phyloP scores from a whole-genome alignment of 1,140 invertebrate genomes.

The Elymnias hypermnestra region DNA sequence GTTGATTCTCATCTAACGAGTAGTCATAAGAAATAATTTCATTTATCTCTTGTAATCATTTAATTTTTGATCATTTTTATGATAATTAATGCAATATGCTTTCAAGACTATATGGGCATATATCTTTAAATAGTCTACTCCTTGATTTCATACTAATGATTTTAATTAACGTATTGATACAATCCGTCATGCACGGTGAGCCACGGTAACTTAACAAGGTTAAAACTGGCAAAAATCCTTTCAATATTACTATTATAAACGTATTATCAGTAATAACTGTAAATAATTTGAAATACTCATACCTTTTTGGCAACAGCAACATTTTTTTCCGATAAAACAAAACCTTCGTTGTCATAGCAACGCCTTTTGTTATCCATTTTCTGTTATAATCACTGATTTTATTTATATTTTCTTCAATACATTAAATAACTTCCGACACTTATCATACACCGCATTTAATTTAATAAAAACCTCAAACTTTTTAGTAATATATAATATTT shows the following conservation, averaged over 20 bases:
- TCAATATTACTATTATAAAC: constrained; percentile 6
- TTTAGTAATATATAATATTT: too few relatives aligned
- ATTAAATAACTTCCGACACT: constrained; percentile 11
- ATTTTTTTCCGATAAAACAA: constrained; percentile 35
- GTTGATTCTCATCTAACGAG: too few relatives aligned
- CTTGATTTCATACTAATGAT: constrained; percentile 3
- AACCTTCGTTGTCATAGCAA: constrained; percentile 32
- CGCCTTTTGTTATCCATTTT: constrained; percentile 25
- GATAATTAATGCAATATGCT: too few relatives aligned
- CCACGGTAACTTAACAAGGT: constrained; percentile 26
- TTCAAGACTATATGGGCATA: too few relatives aligned
- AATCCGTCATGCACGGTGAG: constrained; percentile 32
- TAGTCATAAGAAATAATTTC: too few relatives aligned
- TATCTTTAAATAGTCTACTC: background rate
- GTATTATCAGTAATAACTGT: constrained; percentile 4
- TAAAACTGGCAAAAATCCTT: constrained; percentile 22
- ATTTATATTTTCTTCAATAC: constrained; percentile 13
- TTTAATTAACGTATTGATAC: constrained; percentile 22
- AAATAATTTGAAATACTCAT: too few relatives aligned
- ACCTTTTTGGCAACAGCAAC: constrained; percentile 27
- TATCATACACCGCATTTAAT: constrained; percentile 13
- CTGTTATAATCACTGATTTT: constrained; percentile 4
- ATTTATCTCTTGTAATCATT: background rate
- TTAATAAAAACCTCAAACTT: too few relatives aligned
- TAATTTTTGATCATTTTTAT: background rate